phyloP scores from a whole-genome alignment of 1,140 invertebrate species.

The Tetragonula clypearis region DNA sequence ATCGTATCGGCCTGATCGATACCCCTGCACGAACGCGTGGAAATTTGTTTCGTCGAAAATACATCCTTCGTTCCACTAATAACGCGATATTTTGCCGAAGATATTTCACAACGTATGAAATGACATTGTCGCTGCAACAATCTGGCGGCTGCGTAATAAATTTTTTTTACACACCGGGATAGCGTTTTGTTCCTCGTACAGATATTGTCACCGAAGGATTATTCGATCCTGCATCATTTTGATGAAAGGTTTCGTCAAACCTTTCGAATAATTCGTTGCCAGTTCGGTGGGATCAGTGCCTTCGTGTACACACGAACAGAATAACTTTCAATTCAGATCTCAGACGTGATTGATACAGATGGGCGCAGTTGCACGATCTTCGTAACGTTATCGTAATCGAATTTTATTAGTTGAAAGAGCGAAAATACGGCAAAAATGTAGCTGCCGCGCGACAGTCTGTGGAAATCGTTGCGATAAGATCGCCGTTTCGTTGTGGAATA shows the following conservation, averaged over 20 bases:
- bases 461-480: conserved; percentile 1
- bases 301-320: neutral
- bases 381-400: neutral
- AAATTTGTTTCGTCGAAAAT: neutral
- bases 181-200: neutral
- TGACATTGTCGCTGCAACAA: neutral
- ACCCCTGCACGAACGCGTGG: neutral
- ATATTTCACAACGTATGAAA: neutral
- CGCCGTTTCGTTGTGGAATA: too few relatives aligned
- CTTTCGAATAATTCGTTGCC: neutral
- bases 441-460: neutral
- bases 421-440: neutral
- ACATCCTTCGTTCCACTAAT: neutral
- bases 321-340: neutral
- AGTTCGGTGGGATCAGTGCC: too few relatives aligned
- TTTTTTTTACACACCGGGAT: neutral
- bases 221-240: neutral
- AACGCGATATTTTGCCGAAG: neutral
- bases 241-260: neutral
- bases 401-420: neutral
- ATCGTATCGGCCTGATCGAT: conserved; percentile 24
- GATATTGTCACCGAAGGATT: neutral
- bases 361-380: neutral
- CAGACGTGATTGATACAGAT: neutral
- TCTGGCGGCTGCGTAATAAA: neutral